Evolutionary conservation across 2,888 invertebrate genomes (phyloP).

Genomic region (Nephrotoma guestfalica): DNA sequence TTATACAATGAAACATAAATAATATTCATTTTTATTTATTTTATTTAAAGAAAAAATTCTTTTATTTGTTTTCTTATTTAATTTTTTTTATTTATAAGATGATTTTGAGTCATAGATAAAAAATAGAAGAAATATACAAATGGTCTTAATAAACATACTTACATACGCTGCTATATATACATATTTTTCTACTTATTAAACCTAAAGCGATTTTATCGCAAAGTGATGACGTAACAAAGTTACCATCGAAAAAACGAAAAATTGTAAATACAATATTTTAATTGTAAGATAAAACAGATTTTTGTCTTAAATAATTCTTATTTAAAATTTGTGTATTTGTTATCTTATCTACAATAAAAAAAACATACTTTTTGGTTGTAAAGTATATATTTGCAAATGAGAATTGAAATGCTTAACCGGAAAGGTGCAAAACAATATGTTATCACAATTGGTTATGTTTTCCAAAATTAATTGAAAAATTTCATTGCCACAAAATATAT

Average conservation of each 20-base stretch:
- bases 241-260: neutral
- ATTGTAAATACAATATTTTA: neutral
- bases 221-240: neutral
- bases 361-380: neutral
- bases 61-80: neutral
- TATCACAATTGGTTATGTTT: neutral
- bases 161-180: neutral
- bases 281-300: neutral
- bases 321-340: neutral
- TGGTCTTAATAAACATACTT: neutral
- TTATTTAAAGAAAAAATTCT: neutral
- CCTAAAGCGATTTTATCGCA: neutral
- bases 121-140: neutral
- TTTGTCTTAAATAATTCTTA: neutral
- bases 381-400: neutral
- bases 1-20: neutral
- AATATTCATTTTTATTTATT: neutral
- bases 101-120: neutral
- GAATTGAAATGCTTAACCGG: neutral
- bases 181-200: neutral
- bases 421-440: neutral
- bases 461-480: neutral
- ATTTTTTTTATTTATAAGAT: neutral
- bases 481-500: neutral
- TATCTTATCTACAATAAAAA: neutral